These are phyloP conservation scores for Cosmia trapezina DNA, from an alignment of 2,888 invertebrate genomes.

Conservation along the genomic window DNA sequence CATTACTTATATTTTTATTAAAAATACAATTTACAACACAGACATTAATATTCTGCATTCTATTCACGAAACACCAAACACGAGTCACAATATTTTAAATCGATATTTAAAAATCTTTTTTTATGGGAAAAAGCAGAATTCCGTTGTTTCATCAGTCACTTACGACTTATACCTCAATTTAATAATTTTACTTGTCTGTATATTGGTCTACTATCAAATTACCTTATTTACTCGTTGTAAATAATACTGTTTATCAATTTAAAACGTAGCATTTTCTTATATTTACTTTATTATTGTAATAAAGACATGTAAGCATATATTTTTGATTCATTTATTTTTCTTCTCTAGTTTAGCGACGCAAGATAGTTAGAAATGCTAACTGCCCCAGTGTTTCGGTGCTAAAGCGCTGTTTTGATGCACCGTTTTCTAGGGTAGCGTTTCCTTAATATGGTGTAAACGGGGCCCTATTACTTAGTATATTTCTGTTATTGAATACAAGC, in stretches of 20 bases:
- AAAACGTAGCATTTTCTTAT: constrained; percentile 53
- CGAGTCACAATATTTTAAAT: constrained; percentile 15
- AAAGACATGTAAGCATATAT: constrained; percentile 56
- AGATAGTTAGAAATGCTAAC: too few relatives aligned
- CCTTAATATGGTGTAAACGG: too few relatives aligned
- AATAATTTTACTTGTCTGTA: constrained; percentile 5
- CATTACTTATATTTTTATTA: constrained; percentile 31
- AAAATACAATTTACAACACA: constrained; percentile 3
- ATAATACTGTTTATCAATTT: constrained; percentile 63
- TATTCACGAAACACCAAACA: constrained; percentile 18
- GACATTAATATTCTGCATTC: constrained; percentile 15
- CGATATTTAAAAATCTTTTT: constrained; percentile 3
- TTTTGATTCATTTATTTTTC: constrained; percentile 8
- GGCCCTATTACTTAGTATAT: too few relatives aligned
- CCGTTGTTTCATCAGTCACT: constrained; percentile 3
- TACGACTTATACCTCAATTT: constrained; percentile 40
- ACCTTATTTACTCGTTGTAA: constrained; percentile 61
- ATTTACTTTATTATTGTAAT: constrained; percentile 59
- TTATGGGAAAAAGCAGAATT: not conserved
- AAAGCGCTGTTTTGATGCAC: not conserved
- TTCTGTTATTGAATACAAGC: too few relatives aligned
- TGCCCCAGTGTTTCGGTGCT: not conserved
- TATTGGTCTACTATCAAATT: constrained; percentile 48
- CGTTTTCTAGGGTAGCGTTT: too few relatives aligned
- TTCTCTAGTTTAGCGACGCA: not conserved